A percentile compares a stretch with the other conserved stretches of the same genome.
Conservation (phyloP, 2,888 invertebrate species). For the Odontocerum albicorne region DNA sequence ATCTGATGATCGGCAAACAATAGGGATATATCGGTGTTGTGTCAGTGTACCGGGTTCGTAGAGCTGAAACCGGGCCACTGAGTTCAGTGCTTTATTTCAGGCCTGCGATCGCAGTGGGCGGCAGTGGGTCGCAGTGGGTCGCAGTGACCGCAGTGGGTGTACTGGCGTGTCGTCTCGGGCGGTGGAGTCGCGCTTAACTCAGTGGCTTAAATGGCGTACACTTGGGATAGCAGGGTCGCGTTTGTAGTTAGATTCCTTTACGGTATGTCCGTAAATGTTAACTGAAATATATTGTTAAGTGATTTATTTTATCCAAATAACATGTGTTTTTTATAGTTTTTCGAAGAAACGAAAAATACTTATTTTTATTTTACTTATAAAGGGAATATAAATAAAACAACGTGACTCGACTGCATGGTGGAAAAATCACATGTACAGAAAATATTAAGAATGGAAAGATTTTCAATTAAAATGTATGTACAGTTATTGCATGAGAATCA, state of each 20-base stretch:
- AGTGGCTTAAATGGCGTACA: slow-evolving; percentile 65
- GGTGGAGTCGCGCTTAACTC: neutral
- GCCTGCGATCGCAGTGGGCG: slow-evolving; percentile 1
- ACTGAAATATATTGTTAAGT: neutral
- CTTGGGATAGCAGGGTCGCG: slow-evolving; percentile 82
- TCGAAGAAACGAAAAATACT: too few relatives aligned
- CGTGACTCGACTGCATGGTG: too few relatives aligned
- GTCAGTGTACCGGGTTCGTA: slow-evolving; percentile 12
- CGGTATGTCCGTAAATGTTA: slow-evolving; percentile 66
- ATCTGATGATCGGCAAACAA: slow-evolving; percentile 17
- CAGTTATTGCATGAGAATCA: too few relatives aligned
- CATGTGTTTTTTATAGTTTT: too few relatives aligned
- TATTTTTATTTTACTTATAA: too few relatives aligned
- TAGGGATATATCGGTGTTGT: slow-evolving; percentile 12
- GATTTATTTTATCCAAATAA: neutral
- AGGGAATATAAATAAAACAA: too few relatives aligned
- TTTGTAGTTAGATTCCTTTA: slow-evolving; percentile 82
- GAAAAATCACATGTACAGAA: too few relatives aligned
- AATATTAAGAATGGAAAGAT: too few relatives aligned
- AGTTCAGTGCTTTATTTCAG: slow-evolving; percentile 24
- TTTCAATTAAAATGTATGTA: too few relatives aligned
- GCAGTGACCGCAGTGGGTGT: slow-evolving; percentile 1
- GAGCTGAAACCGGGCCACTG: slow-evolving; percentile 27
- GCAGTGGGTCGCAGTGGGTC: slow-evolving; percentile 6
- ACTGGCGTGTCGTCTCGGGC: neutral